Evolutionary conservation across 1,140 invertebrate genomes (phyloP).

Genomic region (Nasonia longicornis): DNA sequence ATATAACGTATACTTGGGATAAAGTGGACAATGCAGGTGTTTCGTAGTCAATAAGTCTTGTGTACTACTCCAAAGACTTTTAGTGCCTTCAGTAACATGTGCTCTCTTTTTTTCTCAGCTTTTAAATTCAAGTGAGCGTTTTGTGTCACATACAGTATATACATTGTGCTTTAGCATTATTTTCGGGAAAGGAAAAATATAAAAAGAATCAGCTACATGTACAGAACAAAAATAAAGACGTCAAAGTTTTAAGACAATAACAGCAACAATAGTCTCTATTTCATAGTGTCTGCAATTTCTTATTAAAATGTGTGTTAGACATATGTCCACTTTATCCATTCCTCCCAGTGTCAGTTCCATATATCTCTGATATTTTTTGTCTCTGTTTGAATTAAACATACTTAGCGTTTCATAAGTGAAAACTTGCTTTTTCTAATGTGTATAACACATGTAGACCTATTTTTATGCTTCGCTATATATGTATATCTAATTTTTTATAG

Average conservation of each 20-base stretch:
- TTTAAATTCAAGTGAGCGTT: conserved; percentile 24
- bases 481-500: conserved; percentile 42
- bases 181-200: not conserved
- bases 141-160: conserved; percentile 37
- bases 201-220: conserved; percentile 17
- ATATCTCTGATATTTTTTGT: conserved; percentile 34
- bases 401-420: conserved; percentile 41
- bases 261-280: conserved; percentile 1
- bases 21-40: conserved; percentile 42
- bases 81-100: conserved; percentile 44
- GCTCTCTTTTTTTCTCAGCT: conserved; percentile 15
- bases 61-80: conserved; percentile 29
- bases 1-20: conserved; percentile 14
- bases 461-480: conserved; percentile 33
- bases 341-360: conserved; percentile 31
- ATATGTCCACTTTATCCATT: conserved; percentile 43
- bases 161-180: conserved; percentile 38
- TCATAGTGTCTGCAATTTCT: conserved; percentile 5
- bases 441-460: conserved; percentile 52
- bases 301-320: conserved; percentile 11
- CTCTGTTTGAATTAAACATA: conserved; percentile 42
- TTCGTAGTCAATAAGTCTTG: not conserved
- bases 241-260: not conserved
- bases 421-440: conserved; percentile 43
- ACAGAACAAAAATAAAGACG: conserved; percentile 18